Evolutionary conservation across 2,888 invertebrate genomes (phyloP), one percentile per base, ranked within the genome.

Genomic region (Stratiomys singularior): DNA sequence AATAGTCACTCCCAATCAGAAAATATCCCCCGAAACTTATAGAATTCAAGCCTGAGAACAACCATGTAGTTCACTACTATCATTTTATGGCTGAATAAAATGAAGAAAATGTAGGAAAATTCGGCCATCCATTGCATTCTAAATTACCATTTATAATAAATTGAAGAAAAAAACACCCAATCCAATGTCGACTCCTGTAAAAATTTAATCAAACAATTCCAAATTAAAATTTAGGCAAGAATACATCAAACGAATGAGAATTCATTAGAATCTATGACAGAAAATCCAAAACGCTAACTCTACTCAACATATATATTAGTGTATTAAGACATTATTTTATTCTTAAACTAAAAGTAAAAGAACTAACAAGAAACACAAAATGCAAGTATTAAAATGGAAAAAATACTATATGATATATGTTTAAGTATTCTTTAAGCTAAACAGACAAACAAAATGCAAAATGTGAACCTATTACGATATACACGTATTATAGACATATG

Each of bases 371-470:
- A 60, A 15, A 18, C 37, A 60, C 11, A 23, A 60, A 25, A 18
- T 7, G 7, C 23, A 67, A 37, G 46, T 52, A 67, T 71, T 47
- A 37, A 72, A 25, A 18, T 18, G 30, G 56, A 72, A 58, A n/a
- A 13, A 56, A 3, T 56, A 72, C n/a, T 28, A 56, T 56, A 56
- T 72, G 30, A 60, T 60, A 15, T 71, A 71, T 52, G 18, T 52
- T 56, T 72, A 72, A 72, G 72, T 18, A 28, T 72, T 72, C 56
- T 72, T 56, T 72, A 72, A 72, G 58, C 72, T 52, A 72, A 72
- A 72, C 21, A 28, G 18, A 56, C 13, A 58, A 60, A 60, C 18
- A 60, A 60, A 13, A 25, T 23, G 21, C 7, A 60, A 25, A 60
- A n/a, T 60, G 60, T 60, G 25, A 13, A 60, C 21, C 11, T 60